Conservation (phyloP, 2,797 vertebrate species). For the Diglossa cyanea region DNA sequence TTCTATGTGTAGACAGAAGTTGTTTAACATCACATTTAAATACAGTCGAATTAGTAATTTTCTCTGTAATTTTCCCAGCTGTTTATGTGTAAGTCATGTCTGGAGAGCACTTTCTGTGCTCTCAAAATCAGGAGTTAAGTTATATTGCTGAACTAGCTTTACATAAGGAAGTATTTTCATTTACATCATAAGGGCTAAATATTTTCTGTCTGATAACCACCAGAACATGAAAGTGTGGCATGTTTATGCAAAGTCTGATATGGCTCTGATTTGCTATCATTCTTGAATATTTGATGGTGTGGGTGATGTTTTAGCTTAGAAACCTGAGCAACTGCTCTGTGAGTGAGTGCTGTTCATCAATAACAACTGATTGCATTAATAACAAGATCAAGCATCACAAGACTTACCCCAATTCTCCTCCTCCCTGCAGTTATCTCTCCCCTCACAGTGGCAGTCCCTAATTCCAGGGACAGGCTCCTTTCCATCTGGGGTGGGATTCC, state of each 20-base stretch:
- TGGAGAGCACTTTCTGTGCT: neutral
- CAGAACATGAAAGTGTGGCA: neutral
- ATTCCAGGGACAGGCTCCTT: neutral
- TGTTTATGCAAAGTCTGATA: neutral
- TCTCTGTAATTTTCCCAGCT: conserved; percentile 2
- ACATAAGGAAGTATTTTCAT: neutral
- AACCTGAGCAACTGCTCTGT: neutral
- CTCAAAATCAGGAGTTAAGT: neutral
- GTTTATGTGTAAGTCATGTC: neutral
- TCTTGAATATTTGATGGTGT: neutral
- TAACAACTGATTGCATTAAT: neutral
- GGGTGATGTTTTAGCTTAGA: neutral
- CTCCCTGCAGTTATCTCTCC: neutral
- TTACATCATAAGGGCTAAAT: neutral
- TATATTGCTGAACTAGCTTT: neutral
- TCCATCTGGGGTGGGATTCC: neutral
- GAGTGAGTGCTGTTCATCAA: neutral
- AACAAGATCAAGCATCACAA: neutral
- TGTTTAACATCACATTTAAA: conserved; percentile 4
- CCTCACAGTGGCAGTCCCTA: neutral
- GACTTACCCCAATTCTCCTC: neutral
- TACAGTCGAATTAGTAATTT: neutral
- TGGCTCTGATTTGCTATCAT: neutral
- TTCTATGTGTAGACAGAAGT: neutral
- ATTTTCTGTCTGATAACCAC: neutral